Percentiles rank a stretch among this genome's conserved stretches.
These are phyloP conservation scores for Poecilus cupreus DNA, from an alignment of 2,888 invertebrate species.

Conservation along the genomic window DNA sequence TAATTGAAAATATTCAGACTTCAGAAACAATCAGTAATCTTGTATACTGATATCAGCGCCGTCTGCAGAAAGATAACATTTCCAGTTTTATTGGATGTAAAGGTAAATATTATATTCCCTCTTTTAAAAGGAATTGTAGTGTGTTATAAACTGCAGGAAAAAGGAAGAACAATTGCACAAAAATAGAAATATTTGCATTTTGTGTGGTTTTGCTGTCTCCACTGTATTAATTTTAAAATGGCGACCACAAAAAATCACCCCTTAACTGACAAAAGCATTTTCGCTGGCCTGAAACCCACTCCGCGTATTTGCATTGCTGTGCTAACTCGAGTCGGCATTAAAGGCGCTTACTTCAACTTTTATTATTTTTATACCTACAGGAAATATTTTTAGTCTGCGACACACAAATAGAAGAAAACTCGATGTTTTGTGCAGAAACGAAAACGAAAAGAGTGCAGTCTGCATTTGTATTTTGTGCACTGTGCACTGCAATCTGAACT, in stretches of 20 bases:
- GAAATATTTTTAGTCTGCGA: slow-evolving; percentile 34
- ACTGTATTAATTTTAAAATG: slow-evolving; percentile 25
- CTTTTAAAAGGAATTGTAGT: too few species aligned
- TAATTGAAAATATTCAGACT: too few species aligned
- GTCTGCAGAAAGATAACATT: too few species aligned
- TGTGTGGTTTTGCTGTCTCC: neutral
- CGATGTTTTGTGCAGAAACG: slow-evolving; percentile 21
- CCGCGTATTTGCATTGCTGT: neutral
- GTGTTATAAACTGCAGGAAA: too few species aligned
- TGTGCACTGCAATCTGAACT: neutral
- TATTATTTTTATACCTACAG: slow-evolving; percentile 30
- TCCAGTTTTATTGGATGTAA: too few species aligned
- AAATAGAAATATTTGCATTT: too few species aligned
- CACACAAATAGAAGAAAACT: slow-evolving; percentile 24
- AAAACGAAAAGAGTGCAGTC: slow-evolving; percentile 23
- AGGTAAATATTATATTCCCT: too few species aligned
- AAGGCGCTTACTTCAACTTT: slow-evolving; percentile 15
- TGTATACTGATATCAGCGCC: too few species aligned
- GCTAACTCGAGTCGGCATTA: slow-evolving; percentile 25
- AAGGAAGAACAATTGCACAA: too few species aligned
- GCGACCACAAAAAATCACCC: neutral
- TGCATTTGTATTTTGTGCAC: neutral
- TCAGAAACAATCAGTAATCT: too few species aligned
- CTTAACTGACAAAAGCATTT: slow-evolving; percentile 28
- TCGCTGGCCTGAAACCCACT: neutral